A percentile compares a stretch with the other conserved stretches of the same genome.
These are phyloP conservation scores for Pycnomerus fuliginosus DNA, from an alignment of 2,888 invertebrate genomes.

Conservation along the genomic window DNA sequence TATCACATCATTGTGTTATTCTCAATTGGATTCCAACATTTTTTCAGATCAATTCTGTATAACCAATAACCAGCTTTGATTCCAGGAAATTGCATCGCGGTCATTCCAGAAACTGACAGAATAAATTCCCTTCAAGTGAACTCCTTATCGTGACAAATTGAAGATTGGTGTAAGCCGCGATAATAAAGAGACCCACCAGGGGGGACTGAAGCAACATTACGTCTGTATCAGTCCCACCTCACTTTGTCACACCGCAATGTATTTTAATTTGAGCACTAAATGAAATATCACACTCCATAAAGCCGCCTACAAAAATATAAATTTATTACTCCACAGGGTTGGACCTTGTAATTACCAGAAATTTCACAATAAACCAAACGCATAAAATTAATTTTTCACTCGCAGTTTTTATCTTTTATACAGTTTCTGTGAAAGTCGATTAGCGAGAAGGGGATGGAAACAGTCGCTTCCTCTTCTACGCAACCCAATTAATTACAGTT, in stretches of 20 bases:
- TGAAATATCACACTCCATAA: constrained; percentile 15
- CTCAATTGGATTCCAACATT: too few relatives aligned
- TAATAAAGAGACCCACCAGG: constrained; percentile 1
- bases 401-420: constrained; percentile 3
- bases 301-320: constrained; percentile 16
- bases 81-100: too few relatives aligned
- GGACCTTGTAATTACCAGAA: constrained; percentile 11
- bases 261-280: constrained; percentile 17
- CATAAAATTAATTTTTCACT: constrained; percentile 10
- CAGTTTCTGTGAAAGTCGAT: constrained; percentile 12
- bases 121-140: too few relatives aligned
- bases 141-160: constrained; percentile 12
- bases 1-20: too few relatives aligned
- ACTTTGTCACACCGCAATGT: constrained; percentile 13
- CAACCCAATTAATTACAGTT: constrained; percentile 16
- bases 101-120: too few relatives aligned
- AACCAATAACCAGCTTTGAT: too few relatives aligned
- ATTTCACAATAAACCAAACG: constrained; percentile 7
- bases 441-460: constrained; percentile 8
- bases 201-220: constrained; percentile 7
- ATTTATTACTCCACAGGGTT: constrained; percentile 11
- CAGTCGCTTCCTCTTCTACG: constrained; percentile 3
- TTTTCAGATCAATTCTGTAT: too few relatives aligned
- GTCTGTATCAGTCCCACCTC: constrained; percentile 13
- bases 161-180: constrained; percentile 4